Base-by-base conservation (phyloP, 2,113 vertebrate species). In the Psephotus haematonotus region DNA sequence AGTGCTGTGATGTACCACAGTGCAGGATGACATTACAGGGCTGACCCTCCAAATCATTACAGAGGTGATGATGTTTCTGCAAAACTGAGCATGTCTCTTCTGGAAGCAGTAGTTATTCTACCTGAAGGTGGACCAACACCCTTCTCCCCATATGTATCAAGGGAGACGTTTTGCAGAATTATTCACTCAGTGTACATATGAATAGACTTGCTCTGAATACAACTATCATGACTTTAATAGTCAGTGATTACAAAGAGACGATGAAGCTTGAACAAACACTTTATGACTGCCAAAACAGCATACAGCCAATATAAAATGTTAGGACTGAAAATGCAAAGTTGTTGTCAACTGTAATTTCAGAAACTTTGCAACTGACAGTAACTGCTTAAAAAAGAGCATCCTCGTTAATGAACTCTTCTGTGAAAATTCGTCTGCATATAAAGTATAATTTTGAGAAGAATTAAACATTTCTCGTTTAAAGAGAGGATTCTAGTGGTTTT, bases 321-420 rank as follows among this genome's bases (percentile, higher is more conserved):
- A 57, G n/a, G 31, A 69, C 69, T 62, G 62, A 70, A 93, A 80
- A 47, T 33, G 39, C 11, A n/a, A 83, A 70, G 37, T 19, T 90
- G 4, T 50, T 84, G 79, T 77, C 44, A 74, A n/a, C 22, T 67
- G 18, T 63, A 63, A 74, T 43, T 86, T 83, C 41, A 83, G 47
- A 39, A 91, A 46, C 65, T 68, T 87, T 6, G 1, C 37, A 27
- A 46, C 37, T 76, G 60, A 79, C 33, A 47, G 65, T 47, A 71
- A 68, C 62, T 60, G 50, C 57, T 86, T 27, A 70, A 88, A 69
- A 50, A 63, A 41, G 27, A 64, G 18, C 27, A 62, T 77, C 29
- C 12, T 95, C 39, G 64, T 85, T 93, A 94, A 89, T 85, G 64
- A 92, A 37, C 39, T 70, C 55, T 71, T 16, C 55, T 86, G 59